Percentiles rank a stretch among this genome's conserved stretches.
Conservation (phyloP, 2,797 vertebrate genomes). For the Hylomyscus alleni region DNA sequence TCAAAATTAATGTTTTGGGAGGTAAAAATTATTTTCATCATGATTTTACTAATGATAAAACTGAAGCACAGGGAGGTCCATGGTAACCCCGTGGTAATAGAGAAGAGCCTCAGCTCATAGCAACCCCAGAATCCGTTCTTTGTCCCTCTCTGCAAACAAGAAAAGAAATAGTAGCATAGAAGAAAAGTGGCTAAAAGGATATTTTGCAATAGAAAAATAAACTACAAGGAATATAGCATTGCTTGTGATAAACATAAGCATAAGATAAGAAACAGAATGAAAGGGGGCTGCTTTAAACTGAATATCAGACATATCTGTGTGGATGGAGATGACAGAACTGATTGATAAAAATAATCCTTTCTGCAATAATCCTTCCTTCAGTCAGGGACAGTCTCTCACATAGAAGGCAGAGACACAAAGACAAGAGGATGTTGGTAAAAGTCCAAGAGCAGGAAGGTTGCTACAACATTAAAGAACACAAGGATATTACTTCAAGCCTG, state of each 20-base stretch:
- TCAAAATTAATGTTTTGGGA: neutral
- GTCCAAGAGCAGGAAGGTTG: neutral
- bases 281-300: neutral
- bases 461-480: neutral
- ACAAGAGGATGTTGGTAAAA: neutral
- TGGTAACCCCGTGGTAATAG: neutral
- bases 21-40: neutral
- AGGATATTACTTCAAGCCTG: too few relatives aligned
- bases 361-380: neutral
- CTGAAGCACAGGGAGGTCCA: neutral
- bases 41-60: conserved; percentile 28
- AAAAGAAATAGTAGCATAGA: neutral
- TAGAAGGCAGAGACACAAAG: neutral
- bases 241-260: neutral
- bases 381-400: neutral
- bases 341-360: neutral
- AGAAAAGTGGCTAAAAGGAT: neutral
- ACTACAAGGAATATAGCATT: neutral
- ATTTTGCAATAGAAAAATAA: neutral
- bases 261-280: neutral
- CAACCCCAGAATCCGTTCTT: neutral
- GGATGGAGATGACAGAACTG: neutral
- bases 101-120: neutral
- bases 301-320: neutral
- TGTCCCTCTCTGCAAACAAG: neutral